Evolutionary conservation across 2,113 vertebrate genomes (phyloP).

Genomic region (Datnioides undecimradiatus): DNA sequence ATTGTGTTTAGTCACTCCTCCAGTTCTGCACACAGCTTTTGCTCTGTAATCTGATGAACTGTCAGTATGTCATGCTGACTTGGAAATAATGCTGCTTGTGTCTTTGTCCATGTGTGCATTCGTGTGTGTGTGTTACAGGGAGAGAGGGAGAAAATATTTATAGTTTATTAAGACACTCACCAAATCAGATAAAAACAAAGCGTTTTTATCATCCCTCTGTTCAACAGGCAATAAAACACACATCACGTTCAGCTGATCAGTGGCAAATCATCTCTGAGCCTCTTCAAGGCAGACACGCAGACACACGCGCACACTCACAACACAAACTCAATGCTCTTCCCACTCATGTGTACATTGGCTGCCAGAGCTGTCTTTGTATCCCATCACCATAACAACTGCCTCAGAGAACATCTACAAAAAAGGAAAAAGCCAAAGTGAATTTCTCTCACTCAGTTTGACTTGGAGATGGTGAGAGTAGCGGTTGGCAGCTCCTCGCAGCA

Average conservation of each 20-base stretch:
- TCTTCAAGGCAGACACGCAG: conserved; percentile 49
- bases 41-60: conserved; percentile 9
- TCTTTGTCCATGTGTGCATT: background rate
- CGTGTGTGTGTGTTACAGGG: background rate
- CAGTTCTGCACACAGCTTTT: background rate
- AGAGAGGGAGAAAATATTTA: conserved; percentile 24
- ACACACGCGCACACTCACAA: conserved; percentile 27
- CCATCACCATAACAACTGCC: conserved; percentile 88
- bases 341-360: conserved; percentile 72
- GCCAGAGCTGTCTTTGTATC: conserved; percentile 80
- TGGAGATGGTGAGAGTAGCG: conserved; percentile 70
- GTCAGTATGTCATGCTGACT: background rate
- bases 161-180: conserved; percentile 47
- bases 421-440: conserved; percentile 71
- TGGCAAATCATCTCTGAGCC: conserved; percentile 48
- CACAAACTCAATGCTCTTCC: conserved; percentile 66
- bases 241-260: conserved; percentile 61
- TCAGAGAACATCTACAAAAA: conserved; percentile 57
- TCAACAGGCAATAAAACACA: conserved; percentile 65
- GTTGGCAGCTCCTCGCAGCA: conserved; percentile 44
- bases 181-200: conserved; percentile 46
- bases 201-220: conserved; percentile 44
- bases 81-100: conserved; percentile 5
- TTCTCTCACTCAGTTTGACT: conserved; percentile 76
- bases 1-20: background rate